phyloP scores from a whole-genome alignment of 2,888 invertebrate genomes.

The Therioaphis trifolii region DNA sequence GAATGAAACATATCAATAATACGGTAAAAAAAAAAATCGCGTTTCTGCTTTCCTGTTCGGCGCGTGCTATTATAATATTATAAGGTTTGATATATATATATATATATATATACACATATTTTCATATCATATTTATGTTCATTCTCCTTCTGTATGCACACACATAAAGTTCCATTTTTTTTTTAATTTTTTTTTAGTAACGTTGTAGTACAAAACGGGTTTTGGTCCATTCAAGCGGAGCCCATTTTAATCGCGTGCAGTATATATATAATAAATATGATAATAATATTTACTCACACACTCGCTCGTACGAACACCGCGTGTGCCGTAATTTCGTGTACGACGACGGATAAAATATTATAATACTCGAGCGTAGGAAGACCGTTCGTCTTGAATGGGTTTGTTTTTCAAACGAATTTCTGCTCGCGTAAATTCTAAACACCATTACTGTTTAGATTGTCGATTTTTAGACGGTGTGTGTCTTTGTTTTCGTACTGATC shows the following conservation, averaged over 20 bases:
- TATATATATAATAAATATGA: not conserved
- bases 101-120: constrained; percentile 22
- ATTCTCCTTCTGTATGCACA: too few species aligned
- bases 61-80: not conserved
- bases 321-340: too few species aligned
- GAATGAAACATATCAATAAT: too few species aligned
- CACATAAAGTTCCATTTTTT: not conserved
- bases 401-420: constrained; percentile 33
- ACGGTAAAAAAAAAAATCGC: not conserved
- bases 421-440: not conserved
- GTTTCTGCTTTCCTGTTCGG: constrained; percentile 10
- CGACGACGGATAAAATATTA: not conserved
- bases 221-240: constrained; percentile 43
- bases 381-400: constrained; percentile 38
- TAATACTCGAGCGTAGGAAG: not conserved
- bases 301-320: not conserved
- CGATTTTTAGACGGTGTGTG: not conserved
- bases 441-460: too few species aligned
- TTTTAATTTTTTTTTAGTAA: constrained; percentile 13
- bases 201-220: constrained; percentile 7
- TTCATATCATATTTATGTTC: not conserved
- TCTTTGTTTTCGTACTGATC: too few species aligned
- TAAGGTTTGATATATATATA: too few species aligned
- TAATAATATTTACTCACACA: constrained; percentile 37
- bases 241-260: not conserved